Conservation (phyloP, 2,797 vertebrate genomes). For the Pangasius mekongensis region DNA sequence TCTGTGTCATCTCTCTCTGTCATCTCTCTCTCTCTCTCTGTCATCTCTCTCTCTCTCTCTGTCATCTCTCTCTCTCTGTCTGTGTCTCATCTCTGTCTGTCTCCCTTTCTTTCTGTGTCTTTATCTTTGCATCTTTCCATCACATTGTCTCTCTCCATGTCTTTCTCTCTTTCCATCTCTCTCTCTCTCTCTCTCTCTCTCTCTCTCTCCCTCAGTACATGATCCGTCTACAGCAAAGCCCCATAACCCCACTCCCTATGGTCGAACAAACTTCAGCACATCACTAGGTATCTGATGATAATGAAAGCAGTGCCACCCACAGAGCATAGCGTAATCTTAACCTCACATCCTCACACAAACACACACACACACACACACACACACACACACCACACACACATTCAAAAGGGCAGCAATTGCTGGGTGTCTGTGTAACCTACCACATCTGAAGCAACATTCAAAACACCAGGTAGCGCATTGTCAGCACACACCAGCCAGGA, state of each 20-base stretch:
- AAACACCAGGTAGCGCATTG: slow-evolving; percentile 15
- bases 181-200: background rate
- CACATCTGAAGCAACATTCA: slow-evolving; percentile 34
- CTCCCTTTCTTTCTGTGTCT: too few species aligned
- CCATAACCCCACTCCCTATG: background rate
- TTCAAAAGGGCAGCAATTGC: slow-evolving; percentile 23
- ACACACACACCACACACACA: background rate
- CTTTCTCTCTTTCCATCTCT: background rate
- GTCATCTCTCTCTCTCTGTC: too few species aligned
- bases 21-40: background rate
- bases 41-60: too few species aligned
- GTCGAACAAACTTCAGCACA: background rate
- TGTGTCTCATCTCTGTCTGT: too few species aligned
- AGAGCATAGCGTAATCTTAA: background rate
- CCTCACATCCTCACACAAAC: background rate
- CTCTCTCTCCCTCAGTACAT: background rate
- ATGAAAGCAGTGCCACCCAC: slow-evolving; percentile 26
- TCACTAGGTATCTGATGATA: slow-evolving; percentile 10
- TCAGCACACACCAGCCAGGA: slow-evolving; percentile 24
- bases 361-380: background rate
- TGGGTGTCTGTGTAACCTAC: slow-evolving; percentile 17
- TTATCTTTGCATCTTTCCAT: too few species aligned
- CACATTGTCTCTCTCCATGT: too few species aligned
- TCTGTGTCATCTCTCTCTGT: too few species aligned
- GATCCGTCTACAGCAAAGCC: background rate